These are phyloP conservation scores for Drosophila robusta DNA, from an alignment of 2,888 invertebrate genomes.

Conservation along the genomic window DNA sequence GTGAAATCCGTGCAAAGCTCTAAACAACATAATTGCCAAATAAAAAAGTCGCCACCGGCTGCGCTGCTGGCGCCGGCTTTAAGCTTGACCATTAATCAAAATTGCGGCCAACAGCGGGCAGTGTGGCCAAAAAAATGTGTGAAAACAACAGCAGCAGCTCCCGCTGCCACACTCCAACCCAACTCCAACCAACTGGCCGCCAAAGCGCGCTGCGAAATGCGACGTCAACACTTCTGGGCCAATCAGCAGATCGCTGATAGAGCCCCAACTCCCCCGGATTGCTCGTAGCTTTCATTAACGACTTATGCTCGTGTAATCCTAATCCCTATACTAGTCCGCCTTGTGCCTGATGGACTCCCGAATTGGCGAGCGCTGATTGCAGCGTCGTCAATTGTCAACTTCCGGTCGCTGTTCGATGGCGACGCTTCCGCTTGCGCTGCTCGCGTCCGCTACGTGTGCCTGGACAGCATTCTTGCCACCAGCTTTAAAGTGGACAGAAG, in stretches of 20 bases:
- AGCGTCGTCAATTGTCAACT: conserved; percentile 47
- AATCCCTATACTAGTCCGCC: neutral
- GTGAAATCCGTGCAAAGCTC: conserved; percentile 70
- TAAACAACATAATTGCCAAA: conserved; percentile 82
- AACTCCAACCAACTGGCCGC: conserved; percentile 11
- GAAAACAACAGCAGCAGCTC: conserved; percentile 39
- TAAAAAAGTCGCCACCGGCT: conserved; percentile 74
- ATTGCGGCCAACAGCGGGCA: conserved; percentile 42
- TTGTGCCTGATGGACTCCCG: conserved; percentile 1
- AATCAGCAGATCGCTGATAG: conserved; percentile 45
- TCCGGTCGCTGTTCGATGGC: conserved; percentile 52
- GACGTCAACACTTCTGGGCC: conserved; percentile 73
- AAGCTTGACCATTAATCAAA: conserved; percentile 76
- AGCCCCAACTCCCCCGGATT: conserved; percentile 3
- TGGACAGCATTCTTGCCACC: conserved; percentile 13
- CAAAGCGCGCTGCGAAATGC: conserved; percentile 39
- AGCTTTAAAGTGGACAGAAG: conserved; percentile 40
- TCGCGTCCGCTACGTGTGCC: conserved; percentile 20
- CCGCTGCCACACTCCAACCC: conserved; percentile 4
- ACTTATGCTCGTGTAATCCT: conserved; percentile 4
- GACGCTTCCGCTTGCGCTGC: conserved; percentile 33
- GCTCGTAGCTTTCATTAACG: conserved; percentile 24
- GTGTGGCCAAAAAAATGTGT: conserved; percentile 27
- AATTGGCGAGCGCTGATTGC: conserved; percentile 52
- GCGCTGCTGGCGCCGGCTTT: conserved; percentile 38